Base-by-base conservation (phyloP, 2,888 invertebrate genomes). In the Perithous albicinctus region DNA sequence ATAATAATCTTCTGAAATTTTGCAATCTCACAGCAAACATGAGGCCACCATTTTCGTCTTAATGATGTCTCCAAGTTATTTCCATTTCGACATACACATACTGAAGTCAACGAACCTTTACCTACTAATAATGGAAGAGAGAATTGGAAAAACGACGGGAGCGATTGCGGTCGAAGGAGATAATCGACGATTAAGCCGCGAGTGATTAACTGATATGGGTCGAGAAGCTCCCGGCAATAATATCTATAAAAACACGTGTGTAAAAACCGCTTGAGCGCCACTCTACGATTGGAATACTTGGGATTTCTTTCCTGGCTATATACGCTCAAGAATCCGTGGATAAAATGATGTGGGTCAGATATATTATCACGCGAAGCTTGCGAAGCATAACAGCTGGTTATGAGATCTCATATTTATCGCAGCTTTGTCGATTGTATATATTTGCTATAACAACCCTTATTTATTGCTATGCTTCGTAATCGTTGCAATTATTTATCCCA, bases 151-250 rank as follows among this genome's bases (percentile, higher is more conserved):
- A 61, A 67, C 20, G 29, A 2, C 41, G 23, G 3, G 1, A 5
- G 15, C 32, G 41, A 59, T 56, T n/a, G n/a, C 23, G 43, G 23
- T 66, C 61, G 51, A 54, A 18, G 32, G 12, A 43, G 74, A 79
- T 73, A 73, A 67, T 23, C 43, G 51, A 23, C 12, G 51, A 51
- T 10, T 8, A 8, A 59, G 35, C 35, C n/a, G 29, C 32, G 51
- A 78, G 26, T 69, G 38, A 67, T 78, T 67, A 73, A 67, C 41
- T 38, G 73, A 79, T 74, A 54, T 15, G 63, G 43, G 12, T 20
- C 12, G n/a, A 26, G 6, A 0, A 46, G 7, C 15, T 43, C 54
- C 18, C 3, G n/a, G 18, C 51, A 3, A 23, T 54, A n/a, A n/a
- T 56, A 54, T n/a, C n/a, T n/a, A n/a, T 26, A 20, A 15, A 26